phyloP scores from a whole-genome alignment of 2,888 invertebrate genomes.

The Pammene fasciana region DNA sequence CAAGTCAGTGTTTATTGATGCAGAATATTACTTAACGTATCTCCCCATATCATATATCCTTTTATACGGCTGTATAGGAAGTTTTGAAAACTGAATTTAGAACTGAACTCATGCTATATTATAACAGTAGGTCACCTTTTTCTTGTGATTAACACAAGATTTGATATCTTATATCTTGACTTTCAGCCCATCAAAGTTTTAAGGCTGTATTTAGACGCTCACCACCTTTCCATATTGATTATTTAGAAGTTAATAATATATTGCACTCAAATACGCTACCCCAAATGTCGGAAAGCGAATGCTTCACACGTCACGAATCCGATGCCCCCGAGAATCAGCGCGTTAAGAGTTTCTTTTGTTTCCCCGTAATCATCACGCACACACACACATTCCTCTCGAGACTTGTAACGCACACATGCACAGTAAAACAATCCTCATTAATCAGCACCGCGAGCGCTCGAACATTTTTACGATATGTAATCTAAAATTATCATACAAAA shows the following conservation, averaged over 20 bases:
- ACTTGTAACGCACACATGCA: constrained; percentile 13
- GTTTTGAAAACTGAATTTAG: too few relatives aligned
- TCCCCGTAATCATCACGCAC: constrained; percentile 26
- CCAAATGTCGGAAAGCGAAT: not conserved
- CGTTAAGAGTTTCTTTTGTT: constrained; percentile 28
- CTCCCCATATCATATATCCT: too few relatives aligned
- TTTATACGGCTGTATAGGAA: too few relatives aligned
- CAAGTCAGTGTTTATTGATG: too few relatives aligned
- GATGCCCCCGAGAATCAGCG: not conserved
- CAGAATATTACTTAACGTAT: too few relatives aligned
- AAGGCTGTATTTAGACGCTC: too few relatives aligned
- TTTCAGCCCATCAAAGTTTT: too few relatives aligned
- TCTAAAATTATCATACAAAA: not conserved
- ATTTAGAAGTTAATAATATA: not conserved
- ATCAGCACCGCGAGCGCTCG: constrained; percentile 21
- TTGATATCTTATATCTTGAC: too few relatives aligned
- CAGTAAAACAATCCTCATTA: constrained; percentile 21
- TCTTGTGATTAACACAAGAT: too few relatives aligned
- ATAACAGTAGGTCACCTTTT: too few relatives aligned
- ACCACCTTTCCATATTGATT: too few relatives aligned
- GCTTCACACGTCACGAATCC: not conserved
- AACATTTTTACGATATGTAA: constrained; percentile 33
- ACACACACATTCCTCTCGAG: constrained; percentile 10
- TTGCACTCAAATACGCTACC: not conserved
- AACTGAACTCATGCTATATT: too few relatives aligned